Percentiles rank a stretch among this genome's conserved stretches.
phyloP scores from a whole-genome alignment of 2,888 invertebrate genomes.

The Cryptophagus acutangulus region DNA sequence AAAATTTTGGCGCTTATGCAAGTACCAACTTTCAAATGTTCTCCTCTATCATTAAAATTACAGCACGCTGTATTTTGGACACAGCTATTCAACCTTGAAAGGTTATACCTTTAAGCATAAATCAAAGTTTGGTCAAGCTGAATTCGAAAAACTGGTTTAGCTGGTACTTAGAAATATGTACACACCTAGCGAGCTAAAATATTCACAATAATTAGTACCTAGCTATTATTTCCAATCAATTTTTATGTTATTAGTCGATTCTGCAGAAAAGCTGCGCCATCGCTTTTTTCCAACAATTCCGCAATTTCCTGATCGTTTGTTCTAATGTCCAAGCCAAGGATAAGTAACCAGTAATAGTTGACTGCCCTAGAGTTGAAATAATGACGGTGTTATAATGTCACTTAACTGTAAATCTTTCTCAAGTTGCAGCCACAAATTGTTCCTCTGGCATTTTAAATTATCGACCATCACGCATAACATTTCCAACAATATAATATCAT shows the following conservation, averaged over 20 bases:
- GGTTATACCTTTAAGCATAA: conserved; percentile 4
- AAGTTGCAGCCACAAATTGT: neutral
- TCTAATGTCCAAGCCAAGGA: conserved; percentile 4
- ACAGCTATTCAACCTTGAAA: conserved; percentile 8
- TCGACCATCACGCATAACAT: conserved; percentile 5
- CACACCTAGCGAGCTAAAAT: too few species aligned
- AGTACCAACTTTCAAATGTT: too few species aligned
- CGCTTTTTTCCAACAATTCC: too few species aligned
- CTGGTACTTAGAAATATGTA: conserved; percentile 6
- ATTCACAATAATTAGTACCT: too few species aligned
- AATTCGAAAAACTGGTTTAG: conserved; percentile 9
- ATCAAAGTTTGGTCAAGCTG: conserved; percentile 2
- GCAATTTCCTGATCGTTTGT: conserved; percentile 5
- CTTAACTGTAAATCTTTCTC: conserved; percentile 14
- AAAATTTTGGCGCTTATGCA: too few species aligned
- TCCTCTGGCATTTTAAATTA: conserved; percentile 3
- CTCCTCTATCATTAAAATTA: too few species aligned
- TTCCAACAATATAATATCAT: neutral
- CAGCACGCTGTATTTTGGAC: conserved; percentile 7
- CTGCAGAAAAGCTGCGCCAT: too few species aligned
- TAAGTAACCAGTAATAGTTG: neutral
- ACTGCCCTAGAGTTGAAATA: neutral
- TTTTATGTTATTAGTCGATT: too few species aligned
- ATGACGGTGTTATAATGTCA: conserved; percentile 12
- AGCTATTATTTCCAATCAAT: too few species aligned